These are phyloP conservation scores for Thinocorus orbignyianus DNA, from an alignment of 2,113 vertebrate genomes.

Conservation along the genomic window DNA sequence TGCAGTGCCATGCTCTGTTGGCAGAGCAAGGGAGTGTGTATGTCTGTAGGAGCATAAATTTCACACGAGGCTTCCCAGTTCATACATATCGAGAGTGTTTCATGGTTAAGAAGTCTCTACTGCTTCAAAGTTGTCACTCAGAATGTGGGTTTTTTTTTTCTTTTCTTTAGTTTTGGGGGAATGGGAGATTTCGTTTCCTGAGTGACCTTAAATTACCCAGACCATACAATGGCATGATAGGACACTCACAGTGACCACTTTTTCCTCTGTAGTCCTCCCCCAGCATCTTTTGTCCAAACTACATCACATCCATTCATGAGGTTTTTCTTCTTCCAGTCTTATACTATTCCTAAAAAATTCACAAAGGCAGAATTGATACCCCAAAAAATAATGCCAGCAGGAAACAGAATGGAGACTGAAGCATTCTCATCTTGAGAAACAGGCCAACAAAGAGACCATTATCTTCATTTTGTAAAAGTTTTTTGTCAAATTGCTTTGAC, in stretches of 20 bases:
- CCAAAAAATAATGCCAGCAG: constrained; percentile 64
- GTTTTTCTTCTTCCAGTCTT: constrained; percentile 68
- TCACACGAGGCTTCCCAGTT: background rate
- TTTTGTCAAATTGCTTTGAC: constrained; percentile 73
- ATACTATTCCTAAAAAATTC: constrained; percentile 73
- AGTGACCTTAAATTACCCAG: constrained; percentile 59
- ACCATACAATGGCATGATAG: background rate
- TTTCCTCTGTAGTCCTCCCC: constrained; percentile 47
- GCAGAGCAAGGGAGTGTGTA: background rate
- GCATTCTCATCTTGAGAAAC: constrained; percentile 40
- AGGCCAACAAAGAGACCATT: constrained; percentile 73
- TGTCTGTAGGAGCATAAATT: background rate
- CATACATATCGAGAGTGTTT: background rate
- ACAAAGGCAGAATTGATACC: constrained; percentile 78
- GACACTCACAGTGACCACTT: constrained; percentile 49
- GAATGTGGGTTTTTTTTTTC: background rate
- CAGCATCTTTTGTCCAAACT: constrained; percentile 68
- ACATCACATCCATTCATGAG: constrained; percentile 74
- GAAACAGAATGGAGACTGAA: constrained; percentile 61
- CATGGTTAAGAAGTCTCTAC: background rate
- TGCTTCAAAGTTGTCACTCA: background rate
- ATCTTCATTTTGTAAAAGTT: constrained; percentile 70
- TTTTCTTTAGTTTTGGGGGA: background rate
- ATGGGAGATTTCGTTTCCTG: background rate
- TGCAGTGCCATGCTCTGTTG: fast-evolving